Base-by-base conservation (phyloP, 2,888 invertebrate species). In the Monoplex corrugatus region DNA sequence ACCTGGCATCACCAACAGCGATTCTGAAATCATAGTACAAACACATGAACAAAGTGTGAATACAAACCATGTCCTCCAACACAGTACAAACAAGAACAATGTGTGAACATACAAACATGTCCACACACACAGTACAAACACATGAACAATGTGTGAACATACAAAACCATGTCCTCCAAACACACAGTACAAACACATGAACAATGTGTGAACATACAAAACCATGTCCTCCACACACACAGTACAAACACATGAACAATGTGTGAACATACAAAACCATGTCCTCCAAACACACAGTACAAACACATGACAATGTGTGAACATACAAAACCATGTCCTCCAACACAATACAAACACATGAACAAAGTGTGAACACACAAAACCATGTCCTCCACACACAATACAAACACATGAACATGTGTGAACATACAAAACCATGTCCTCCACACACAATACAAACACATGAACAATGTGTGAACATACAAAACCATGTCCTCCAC, bases 1-100 rank as follows among this genome's bases (percentile, higher is more conserved):
- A 44, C 87, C 89, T 50, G 91, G 90, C 68, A 91, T 68, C 23
- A 91, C 89, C 40, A 91, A 43, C 45, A 91, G 44, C 44, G 50
- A 86, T 43, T 91, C 91, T 91, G 87, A 35, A 87, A 57, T 40
- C 57, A 87, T 8, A 68, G 45, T 23, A 84, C 2, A 43, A 28
- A 43, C 44, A 87, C 43, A n/a, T 35, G n/a, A 23, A 28, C 68
- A 68, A 28, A 68, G n/a, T 16, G 28, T 68, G 23, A 23, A 72
- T 32, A 72, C 6, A 23, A 28, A 28, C n/a, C 6, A 72, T 32
- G 10, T 10, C 32, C 68, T 32, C 68, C n/a, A 32, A n/a, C 32
- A 32, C 23, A 72, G 13, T 10, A 10, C 23, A 28, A 19, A 23
- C 1, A n/a, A n/a, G n/a, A n/a, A n/a, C n/a, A n/a, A n/a, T n/a